Percentiles rank a stretch among this genome's conserved stretches.
phyloP scores from a whole-genome alignment of 2,113 vertebrate genomes.

The Arizona elegans region DNA sequence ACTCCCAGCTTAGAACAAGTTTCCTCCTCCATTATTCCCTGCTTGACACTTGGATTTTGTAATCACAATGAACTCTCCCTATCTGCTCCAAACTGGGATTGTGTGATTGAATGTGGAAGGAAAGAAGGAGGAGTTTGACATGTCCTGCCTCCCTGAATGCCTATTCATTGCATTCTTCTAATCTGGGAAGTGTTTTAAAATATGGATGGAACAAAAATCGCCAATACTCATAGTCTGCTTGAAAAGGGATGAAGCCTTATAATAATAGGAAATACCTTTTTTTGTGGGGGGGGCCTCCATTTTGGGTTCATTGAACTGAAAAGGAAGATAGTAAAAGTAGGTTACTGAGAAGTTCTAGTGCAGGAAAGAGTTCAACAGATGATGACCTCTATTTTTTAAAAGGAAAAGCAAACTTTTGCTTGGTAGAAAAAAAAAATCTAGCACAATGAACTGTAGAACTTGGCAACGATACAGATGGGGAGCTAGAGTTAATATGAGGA shows the following conservation, averaged over 20 bases:
- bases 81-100: not conserved
- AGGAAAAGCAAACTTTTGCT: no score
- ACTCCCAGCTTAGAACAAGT: not conserved
- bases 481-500: not conserved
- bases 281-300: no score
- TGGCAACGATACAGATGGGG: not conserved
- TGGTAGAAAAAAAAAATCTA: not conserved
- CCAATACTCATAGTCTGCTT: not conserved
- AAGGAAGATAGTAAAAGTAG: not conserved
- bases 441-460: not conserved
- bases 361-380: not conserved
- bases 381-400: not conserved
- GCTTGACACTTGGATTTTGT: not conserved
- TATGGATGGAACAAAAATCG: not conserved
- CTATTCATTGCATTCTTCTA: not conserved
- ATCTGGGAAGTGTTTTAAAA: not conserved
- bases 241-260: not conserved
- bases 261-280: not conserved
- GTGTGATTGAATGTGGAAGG: not conserved
- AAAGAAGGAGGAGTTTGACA: not conserved
- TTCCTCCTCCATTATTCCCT: not conserved
- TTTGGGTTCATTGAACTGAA: not conserved
- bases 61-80: not conserved
- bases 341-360: not conserved
- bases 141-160: not conserved